Conservation (phyloP, 2,888 invertebrate species). For the Cosmia pyralina region DNA sequence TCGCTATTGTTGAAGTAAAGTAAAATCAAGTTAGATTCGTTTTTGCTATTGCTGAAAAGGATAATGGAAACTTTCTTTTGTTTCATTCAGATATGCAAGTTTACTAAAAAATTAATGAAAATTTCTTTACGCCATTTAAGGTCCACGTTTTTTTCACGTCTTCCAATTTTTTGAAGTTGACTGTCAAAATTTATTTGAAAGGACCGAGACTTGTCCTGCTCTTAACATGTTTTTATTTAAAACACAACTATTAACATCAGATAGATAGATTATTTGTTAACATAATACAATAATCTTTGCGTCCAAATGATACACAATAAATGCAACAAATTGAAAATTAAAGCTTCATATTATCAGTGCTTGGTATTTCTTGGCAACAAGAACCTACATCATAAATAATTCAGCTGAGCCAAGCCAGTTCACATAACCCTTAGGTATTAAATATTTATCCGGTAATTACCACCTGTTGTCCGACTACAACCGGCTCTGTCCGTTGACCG, state of each 20-base stretch:
- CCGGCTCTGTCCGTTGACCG: conserved; percentile 3
- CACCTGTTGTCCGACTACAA: conserved; percentile 42
- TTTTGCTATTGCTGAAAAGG: neutral
- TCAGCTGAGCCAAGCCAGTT: conserved; percentile 24
- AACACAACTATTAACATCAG: too few relatives aligned
- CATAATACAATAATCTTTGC: too few relatives aligned
- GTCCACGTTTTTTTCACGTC: too few relatives aligned
- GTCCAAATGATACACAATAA: too few relatives aligned
- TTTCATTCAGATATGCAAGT: neutral
- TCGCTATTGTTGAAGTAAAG: conserved; percentile 7
- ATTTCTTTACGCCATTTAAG: neutral
- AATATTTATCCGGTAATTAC: conserved; percentile 54
- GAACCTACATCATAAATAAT: conserved; percentile 41
- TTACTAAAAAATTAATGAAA: neutral
- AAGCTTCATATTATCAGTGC: conserved; percentile 7
- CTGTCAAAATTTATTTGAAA: too few relatives aligned
- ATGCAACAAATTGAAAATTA: conserved; percentile 2
- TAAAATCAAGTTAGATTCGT: conserved; percentile 2
- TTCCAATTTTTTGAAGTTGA: too few relatives aligned
- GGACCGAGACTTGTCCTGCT: too few relatives aligned
- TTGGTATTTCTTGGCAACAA: conserved; percentile 12
- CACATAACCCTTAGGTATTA: conserved; percentile 33
- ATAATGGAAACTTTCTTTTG: neutral
- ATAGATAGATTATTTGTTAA: too few relatives aligned
- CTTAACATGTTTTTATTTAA: too few relatives aligned